A percentile compares a stretch with the other conserved stretches of the same genome.
Conservation (phyloP, 2,113 vertebrate genomes). For the Myotis lucifugus region DNA sequence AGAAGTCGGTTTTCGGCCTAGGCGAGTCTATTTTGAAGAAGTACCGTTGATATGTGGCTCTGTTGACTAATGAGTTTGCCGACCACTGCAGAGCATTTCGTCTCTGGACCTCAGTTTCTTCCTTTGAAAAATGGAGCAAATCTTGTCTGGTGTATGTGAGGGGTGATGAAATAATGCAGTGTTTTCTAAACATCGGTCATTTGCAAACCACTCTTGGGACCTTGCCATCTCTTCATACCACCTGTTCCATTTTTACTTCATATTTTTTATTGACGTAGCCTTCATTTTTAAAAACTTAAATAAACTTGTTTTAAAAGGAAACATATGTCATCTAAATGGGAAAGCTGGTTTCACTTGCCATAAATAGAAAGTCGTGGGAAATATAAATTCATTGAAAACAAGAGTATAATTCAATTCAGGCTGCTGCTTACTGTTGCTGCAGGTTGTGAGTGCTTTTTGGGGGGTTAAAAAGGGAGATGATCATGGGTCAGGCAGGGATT, state of each 20-base stretch:
- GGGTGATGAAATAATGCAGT: neutral
- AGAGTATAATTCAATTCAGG: neutral
- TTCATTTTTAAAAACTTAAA: neutral
- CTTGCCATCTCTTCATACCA: neutral
- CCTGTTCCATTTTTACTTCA: neutral
- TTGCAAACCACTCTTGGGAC: neutral
- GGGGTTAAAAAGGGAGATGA: neutral
- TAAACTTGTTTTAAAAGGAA: constrained; percentile 45
- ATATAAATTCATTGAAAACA: neutral
- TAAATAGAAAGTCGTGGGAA: constrained; percentile 32
- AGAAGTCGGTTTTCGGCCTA: too few species aligned
- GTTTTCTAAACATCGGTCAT: neutral
- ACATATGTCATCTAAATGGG: neutral
- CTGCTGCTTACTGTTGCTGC: neutral
- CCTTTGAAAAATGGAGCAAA: neutral
- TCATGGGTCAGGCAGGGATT: neutral
- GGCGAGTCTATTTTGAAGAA: too few species aligned
- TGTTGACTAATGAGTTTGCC: too few species aligned
- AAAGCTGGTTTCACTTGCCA: constrained; percentile 32
- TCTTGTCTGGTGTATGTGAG: neutral
- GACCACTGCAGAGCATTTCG: too few species aligned
- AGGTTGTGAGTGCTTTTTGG: neutral
- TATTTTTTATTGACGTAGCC: neutral
- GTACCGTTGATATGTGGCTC: too few species aligned
- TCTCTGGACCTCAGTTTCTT: neutral